These are phyloP conservation scores for Peromyscus aztecus DNA, from an alignment of 2,797 vertebrate species.

Conservation along the genomic window DNA sequence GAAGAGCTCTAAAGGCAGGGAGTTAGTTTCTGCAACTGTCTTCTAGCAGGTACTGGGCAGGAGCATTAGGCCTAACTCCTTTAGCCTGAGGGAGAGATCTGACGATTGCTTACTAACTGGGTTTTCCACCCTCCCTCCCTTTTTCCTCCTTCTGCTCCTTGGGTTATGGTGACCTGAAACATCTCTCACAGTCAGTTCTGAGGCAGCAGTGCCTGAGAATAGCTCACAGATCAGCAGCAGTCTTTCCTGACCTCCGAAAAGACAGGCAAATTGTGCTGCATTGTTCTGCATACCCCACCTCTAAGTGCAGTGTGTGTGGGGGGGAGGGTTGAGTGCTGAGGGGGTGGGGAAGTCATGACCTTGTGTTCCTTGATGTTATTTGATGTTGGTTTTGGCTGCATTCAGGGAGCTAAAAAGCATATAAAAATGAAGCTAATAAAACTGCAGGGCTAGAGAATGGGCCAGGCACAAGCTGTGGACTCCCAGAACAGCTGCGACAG, in stretches of 20 bases:
- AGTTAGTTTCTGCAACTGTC: neutral
- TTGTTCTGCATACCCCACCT: slow-evolving; percentile 1
- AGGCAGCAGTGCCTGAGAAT: slow-evolving; percentile 74
- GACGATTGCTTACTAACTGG: slow-evolving; percentile 61
- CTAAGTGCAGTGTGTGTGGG: neutral
- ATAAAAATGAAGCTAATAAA: slow-evolving; percentile 79
- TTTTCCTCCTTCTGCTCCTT: slow-evolving; percentile 65
- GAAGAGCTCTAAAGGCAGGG: neutral
- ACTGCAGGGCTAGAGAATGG: slow-evolving; percentile 61
- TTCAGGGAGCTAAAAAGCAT: slow-evolving; percentile 73
- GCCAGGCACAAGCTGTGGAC: slow-evolving; percentile 62
- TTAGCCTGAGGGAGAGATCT: slow-evolving; percentile 52
- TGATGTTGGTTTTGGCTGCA: slow-evolving; percentile 80
- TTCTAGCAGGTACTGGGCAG: slow-evolving; percentile 10
- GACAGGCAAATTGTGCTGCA: neutral
- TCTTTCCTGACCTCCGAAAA: slow-evolving; percentile 52
- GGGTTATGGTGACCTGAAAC: slow-evolving; percentile 81
- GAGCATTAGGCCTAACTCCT: neutral
- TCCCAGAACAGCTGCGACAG: slow-evolving; percentile 63
- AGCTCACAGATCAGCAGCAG: slow-evolving; percentile 68
- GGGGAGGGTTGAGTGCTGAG: neutral
- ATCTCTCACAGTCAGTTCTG: slow-evolving; percentile 74
- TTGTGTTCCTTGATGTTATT: slow-evolving; percentile 81
- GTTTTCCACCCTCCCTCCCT: neutral
- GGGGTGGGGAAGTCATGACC: slow-evolving; percentile 61